Percentiles rank a stretch among this genome's conserved stretches.
Evolutionary conservation across 2,888 invertebrate species (phyloP).

Genomic region (Eristalinus sepulchralis): DNA sequence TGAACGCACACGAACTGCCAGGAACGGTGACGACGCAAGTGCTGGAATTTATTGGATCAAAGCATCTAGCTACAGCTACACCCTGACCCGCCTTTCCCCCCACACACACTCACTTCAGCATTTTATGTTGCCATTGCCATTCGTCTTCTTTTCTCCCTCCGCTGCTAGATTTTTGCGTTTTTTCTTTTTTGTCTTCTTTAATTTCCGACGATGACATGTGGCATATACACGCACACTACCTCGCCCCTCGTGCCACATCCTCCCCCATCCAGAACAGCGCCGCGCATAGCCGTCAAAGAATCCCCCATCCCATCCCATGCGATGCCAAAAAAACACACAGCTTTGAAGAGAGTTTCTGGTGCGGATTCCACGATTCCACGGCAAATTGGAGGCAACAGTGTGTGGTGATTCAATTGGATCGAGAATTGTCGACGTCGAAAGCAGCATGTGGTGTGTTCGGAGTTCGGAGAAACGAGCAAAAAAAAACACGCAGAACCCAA

Average conservation of each 20-base stretch:
- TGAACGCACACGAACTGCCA: conserved; percentile 6
- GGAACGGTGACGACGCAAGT: conserved; percentile 36
- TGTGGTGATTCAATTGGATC: conserved; percentile 65
- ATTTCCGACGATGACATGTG: conserved; percentile 47
- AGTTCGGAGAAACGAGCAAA: conserved; percentile 26
- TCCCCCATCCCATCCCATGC: not conserved
- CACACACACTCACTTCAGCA: not conserved
- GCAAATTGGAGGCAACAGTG: conserved; percentile 61
- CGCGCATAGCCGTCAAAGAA: not conserved
- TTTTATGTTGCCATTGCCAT: conserved; percentile 39
- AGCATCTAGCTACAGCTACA: conserved; percentile 29
- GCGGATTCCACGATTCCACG: conserved; percentile 36
- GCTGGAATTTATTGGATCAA: conserved; percentile 61
- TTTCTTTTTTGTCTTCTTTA: conserved; percentile 19
- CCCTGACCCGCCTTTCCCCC: not conserved
- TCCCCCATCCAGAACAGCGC: not conserved
- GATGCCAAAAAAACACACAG: conserved; percentile 1
- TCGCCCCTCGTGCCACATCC: conserved; percentile 1
- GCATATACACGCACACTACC: conserved; percentile 25
- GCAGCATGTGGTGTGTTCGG: conserved; percentile 50
- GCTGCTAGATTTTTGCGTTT: conserved; percentile 9
- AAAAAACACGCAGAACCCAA: conserved; percentile 1
- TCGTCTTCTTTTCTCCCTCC: not conserved
- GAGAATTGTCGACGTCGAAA: conserved; percentile 55
- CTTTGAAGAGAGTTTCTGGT: conserved; percentile 32